Percentiles rank a stretch among this genome's conserved stretches.
Evolutionary conservation across 2,113 vertebrate genomes (phyloP).

Genomic region (Crypturellus undulatus): DNA sequence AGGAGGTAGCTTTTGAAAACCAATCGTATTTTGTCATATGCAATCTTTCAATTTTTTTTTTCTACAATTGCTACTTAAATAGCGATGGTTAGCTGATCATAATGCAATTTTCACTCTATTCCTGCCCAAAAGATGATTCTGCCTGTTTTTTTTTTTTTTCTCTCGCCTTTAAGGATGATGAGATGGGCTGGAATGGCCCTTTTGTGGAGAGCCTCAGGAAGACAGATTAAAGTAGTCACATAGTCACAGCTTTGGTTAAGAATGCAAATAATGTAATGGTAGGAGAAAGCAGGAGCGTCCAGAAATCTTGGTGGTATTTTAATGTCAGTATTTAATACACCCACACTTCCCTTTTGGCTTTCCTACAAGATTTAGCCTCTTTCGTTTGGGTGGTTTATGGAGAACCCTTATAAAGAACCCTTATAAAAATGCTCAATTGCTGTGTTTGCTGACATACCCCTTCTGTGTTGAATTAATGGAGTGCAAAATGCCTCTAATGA

Average conservation of each 20-base stretch:
- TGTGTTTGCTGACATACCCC: no score
- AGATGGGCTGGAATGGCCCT: neutral
- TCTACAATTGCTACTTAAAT: neutral
- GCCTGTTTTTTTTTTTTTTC: neutral
- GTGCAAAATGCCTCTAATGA: conserved; percentile 5
- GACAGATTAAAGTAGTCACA: neutral
- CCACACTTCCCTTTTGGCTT: neutral
- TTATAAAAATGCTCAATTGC: neutral
- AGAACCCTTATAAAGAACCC: neutral
- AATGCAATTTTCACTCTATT: neutral
- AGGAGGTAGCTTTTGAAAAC: neutral
- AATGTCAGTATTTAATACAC: neutral
- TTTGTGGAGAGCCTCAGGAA: neutral
- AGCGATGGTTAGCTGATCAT: neutral
- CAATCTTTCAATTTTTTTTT: neutral
- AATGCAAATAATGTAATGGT: neutral
- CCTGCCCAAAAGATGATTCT: neutral
- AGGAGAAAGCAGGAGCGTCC: neutral
- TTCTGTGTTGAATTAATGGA: conserved; percentile 31
- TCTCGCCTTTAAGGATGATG: neutral
- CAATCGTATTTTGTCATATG: neutral
- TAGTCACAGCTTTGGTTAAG: neutral
- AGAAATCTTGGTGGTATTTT: neutral
- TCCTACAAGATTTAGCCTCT: neutral
- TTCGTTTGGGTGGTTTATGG: neutral